phyloP scores from a whole-genome alignment of 2,797 vertebrate genomes.

The Peromyscus nudipes region DNA sequence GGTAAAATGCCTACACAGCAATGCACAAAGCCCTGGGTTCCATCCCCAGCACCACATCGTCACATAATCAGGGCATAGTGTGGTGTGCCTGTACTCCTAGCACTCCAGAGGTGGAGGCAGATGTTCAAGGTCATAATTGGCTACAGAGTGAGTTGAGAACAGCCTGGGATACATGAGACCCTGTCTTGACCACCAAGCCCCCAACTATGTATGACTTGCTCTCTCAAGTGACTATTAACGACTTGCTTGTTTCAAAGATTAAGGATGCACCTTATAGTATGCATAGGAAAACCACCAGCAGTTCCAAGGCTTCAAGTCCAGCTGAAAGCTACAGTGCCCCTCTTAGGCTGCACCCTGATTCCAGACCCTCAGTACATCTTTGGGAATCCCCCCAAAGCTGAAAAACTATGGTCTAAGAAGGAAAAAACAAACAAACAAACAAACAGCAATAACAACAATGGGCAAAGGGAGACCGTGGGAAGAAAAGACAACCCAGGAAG shows the following conservation, averaged over 20 bases:
- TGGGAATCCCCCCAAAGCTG: not conserved
- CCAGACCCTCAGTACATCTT: not conserved
- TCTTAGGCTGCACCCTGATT: constrained; percentile 44
- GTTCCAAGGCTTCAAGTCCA: constrained; percentile 74
- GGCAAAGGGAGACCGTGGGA: not conserved
- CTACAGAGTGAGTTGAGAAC: not conserved
- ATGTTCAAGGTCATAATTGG: not conserved
- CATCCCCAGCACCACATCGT: not conserved
- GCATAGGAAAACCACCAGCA: constrained; percentile 49
- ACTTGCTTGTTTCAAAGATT: constrained; percentile 77
- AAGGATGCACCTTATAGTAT: constrained; percentile 23
- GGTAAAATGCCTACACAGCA: not conserved
- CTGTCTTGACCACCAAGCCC: not conserved
- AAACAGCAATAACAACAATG: not conserved
- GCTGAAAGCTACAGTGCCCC: constrained; percentile 72
- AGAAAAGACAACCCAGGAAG: not conserved
- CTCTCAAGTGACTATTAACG: constrained; percentile 62
- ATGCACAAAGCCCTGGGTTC: not conserved
- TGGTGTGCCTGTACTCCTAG: not conserved
- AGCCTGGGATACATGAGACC: not conserved
- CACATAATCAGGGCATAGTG: not conserved
- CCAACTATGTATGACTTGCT: not conserved
- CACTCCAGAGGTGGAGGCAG: not conserved
- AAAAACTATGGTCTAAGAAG: not conserved
- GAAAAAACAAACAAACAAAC: not conserved